Percentiles rank a stretch among this genome's conserved stretches.
Evolutionary conservation across 2,888 invertebrate genomes (phyloP).

Genomic region (Cryptophagus acutangulus): DNA sequence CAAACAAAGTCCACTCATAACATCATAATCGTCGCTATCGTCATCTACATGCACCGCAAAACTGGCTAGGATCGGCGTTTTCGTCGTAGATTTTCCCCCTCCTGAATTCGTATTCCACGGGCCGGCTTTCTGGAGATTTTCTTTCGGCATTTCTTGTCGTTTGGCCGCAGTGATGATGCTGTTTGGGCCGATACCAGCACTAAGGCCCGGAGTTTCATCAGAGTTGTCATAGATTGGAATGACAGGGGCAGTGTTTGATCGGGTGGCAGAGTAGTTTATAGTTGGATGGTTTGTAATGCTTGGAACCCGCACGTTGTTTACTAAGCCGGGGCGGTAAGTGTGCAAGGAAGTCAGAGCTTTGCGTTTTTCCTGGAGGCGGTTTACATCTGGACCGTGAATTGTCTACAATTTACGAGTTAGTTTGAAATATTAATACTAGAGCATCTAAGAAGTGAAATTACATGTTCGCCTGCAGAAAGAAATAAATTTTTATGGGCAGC

Average conservation of each 20-base stretch:
- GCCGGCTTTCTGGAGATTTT: slow-evolving; percentile 67
- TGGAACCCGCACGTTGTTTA: slow-evolving; percentile 47
- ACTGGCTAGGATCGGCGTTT: slow-evolving; percentile 40
- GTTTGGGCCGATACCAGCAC: slow-evolving; percentile 39
- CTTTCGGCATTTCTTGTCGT: slow-evolving; percentile 55
- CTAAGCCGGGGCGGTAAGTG: slow-evolving; percentile 59
- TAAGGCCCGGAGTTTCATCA: slow-evolving; percentile 35
- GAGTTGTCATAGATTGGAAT: slow-evolving; percentile 40
- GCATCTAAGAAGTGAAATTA: too few relatives aligned
- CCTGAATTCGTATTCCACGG: slow-evolving; percentile 59
- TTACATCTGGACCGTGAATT: slow-evolving; percentile 57
- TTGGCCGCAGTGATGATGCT: slow-evolving; percentile 57
- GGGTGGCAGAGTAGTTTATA: slow-evolving; percentile 29
- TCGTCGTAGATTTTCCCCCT: too few relatives aligned
- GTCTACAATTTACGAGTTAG: slow-evolving; percentile 47
- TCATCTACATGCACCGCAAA: too few relatives aligned
- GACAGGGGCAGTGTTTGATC: slow-evolving; percentile 42
- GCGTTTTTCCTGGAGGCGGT: slow-evolving; percentile 61
- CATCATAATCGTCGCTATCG: slow-evolving; percentile 50
- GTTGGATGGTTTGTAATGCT: slow-evolving; percentile 27
- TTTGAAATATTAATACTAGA: slow-evolving; percentile 9
- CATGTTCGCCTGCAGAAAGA: slow-evolving; percentile 45
- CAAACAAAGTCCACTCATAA: slow-evolving; percentile 12
- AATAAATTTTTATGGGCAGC: slow-evolving; percentile 57
- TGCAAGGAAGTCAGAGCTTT: slow-evolving; percentile 71